phyloP scores from a whole-genome alignment of 2,888 invertebrate genomes.

The Lordiphosa andalusiaca region DNA sequence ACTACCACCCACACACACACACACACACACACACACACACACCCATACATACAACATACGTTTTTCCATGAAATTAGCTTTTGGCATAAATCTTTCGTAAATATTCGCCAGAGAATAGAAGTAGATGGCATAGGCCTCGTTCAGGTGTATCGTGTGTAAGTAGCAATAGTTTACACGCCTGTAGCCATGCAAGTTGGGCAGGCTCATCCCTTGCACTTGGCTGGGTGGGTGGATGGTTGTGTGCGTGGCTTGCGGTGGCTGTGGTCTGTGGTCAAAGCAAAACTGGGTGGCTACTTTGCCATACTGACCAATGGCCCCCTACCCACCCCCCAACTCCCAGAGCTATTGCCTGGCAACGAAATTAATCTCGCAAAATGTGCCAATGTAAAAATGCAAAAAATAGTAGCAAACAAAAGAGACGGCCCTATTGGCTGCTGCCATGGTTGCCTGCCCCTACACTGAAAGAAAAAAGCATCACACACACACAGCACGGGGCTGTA shows the following conservation, averaged over 20 bases:
- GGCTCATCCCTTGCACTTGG: constrained; percentile 10
- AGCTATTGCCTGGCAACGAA: constrained; percentile 37
- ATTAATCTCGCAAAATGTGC: constrained; percentile 71
- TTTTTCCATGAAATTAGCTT: constrained; percentile 76
- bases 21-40: too few relatives aligned
- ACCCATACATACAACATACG: constrained; percentile 51
- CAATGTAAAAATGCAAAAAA: constrained; percentile 56
- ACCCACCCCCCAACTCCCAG: not conserved
- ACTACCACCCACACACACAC: too few relatives aligned
- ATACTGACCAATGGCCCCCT: not conserved
- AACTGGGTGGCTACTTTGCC: constrained; percentile 24
- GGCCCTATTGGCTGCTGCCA: too few relatives aligned
- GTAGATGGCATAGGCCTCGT: constrained; percentile 3
- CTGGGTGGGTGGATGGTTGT: constrained; percentile 1
- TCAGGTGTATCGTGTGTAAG: constrained; percentile 54
- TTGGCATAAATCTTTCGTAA: constrained; percentile 70
- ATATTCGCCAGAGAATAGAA: constrained; percentile 41
- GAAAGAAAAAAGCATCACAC: not conserved
- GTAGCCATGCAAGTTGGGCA: constrained; percentile 4
- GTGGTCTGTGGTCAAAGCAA: constrained; percentile 18
- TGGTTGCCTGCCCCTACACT: constrained; percentile 1
- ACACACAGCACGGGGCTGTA: too few relatives aligned
- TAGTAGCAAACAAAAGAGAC: constrained; percentile 20
- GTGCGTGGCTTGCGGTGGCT: constrained; percentile 30
- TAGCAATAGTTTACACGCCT: constrained; percentile 60